Evolutionary conservation across 2,113 vertebrate genomes (phyloP), one percentile per base, ranked within the genome.

Genomic region (Dasyornis broadbenti): DNA sequence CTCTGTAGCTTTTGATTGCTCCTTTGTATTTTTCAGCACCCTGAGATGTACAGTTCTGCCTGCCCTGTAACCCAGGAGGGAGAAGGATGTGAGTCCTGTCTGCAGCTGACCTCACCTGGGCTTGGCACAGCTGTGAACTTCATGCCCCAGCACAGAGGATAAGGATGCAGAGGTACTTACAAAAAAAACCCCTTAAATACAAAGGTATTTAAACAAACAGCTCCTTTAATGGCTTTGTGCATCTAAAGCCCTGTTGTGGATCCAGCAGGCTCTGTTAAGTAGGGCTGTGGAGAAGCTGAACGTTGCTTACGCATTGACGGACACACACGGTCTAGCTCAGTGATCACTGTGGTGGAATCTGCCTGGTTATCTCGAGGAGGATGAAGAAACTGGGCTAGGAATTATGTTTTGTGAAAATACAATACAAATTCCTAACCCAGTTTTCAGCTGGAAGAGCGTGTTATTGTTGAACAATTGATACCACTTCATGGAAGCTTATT

Each of bases 381-480:
- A 82, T 47, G 52, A 50, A 64, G 69, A 91, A 94, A 87, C 49
- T 50, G 30, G n/a, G 6, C 44, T 79, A 84, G 49, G 37, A 92
- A 63, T 95, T 86, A 42, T 59, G 68, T 90, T 95, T 75, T 86
- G 85, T 93, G 86, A 94, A 94, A 86, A 92, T 77, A 94, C 82
- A 95, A 91, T 95, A 20, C 82, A 89, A 94, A 95, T 95, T 96
- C 91, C 94, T 95, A 89, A 86, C 76, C 80, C 86, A 86, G 80
- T 95, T 95, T 91, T 97, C 86, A 92, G 72, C 80, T 44, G 76
- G 66, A 87, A 95, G 94, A 94, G 50, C 75, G 37, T 85, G 82
- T 95, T 92, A 73, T 90, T 92, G 83, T 89, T 95, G 42, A 95
- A 95, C 75, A 96, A 90, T 91, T 92, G 91, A 94, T 96, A 91